Conservation (phyloP, 37 sponge, comb jelly and placozoan species). For the Bolinopsis microptera region DNA sequence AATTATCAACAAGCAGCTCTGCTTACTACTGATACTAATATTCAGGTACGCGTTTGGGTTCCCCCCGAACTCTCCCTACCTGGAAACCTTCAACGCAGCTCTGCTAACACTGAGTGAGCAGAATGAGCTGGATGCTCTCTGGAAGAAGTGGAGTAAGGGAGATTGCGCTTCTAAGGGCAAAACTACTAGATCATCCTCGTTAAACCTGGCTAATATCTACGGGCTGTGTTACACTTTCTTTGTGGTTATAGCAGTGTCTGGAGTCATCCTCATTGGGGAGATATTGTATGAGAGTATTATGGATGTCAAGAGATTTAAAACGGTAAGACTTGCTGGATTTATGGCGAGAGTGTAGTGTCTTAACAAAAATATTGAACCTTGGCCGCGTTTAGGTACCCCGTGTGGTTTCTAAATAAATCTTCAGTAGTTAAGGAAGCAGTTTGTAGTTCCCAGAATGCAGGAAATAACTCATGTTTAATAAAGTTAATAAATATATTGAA, state of each 20-base stretch:
- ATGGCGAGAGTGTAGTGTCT: too few species aligned
- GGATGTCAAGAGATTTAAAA: constrained; percentile 57
- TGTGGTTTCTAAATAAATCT: too few species aligned
- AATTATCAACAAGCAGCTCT: too few species aligned
- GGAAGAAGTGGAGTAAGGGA: constrained; percentile 66
- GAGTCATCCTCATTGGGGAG: constrained; percentile 48
- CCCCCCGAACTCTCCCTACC: constrained; percentile 35
- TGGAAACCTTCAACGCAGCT: constrained; percentile 60
- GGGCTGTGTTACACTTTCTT: constrained; percentile 63
- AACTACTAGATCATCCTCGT: constrained; percentile 30
- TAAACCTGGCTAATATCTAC: constrained; percentile 62
- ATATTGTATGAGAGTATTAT: constrained; percentile 54
- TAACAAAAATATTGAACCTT: too few species aligned
- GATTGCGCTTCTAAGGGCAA: constrained; percentile 49
- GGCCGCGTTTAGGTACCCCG: too few species aligned
- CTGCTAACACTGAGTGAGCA: constrained; percentile 57
- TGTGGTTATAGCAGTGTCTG: constrained; percentile 63
- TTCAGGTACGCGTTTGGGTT: constrained; percentile 59
- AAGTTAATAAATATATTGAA: too few species aligned
- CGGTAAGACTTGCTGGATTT: too few species aligned
- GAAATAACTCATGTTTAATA: too few species aligned
- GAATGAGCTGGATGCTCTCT: constrained; percentile 59
- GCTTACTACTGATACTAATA: too few species aligned
- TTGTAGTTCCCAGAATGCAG: too few species aligned
- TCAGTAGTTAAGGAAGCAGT: too few species aligned